Percentiles rank a stretch among this genome's conserved stretches.
Evolutionary conservation across 2,888 invertebrate genomes (phyloP).

Genomic region (Drosophila robusta): DNA sequence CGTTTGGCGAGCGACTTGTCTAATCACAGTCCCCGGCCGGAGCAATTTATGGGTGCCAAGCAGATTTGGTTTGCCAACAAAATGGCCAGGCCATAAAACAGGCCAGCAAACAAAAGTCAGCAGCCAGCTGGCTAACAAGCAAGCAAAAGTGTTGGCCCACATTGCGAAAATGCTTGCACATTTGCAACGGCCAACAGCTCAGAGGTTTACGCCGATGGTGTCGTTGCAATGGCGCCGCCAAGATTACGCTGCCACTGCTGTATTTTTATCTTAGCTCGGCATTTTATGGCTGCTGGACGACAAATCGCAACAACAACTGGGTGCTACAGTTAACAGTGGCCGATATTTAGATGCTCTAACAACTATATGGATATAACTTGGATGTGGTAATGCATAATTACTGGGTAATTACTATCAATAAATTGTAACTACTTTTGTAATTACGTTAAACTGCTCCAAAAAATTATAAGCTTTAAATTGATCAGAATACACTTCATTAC

Average conservation of each 20-base stretch:
- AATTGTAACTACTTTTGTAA: background rate
- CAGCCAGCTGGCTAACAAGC: conserved; percentile 63
- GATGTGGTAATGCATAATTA: background rate
- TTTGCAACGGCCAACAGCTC: conserved; percentile 38
- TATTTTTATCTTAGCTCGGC: conserved; percentile 70
- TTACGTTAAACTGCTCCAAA: background rate
- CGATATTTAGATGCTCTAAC: conserved; percentile 52
- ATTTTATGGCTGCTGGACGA: conserved; percentile 62
- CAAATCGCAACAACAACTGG: conserved; percentile 49
- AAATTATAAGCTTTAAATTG: too few species aligned
- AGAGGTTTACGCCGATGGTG: conserved; percentile 53
- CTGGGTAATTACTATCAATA: background rate
- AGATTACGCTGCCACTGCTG: conserved; percentile 62
- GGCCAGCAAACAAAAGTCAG: conserved; percentile 51
- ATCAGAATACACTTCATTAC: background rate
- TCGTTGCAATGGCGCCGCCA: conserved; percentile 65
- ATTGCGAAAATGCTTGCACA: conserved; percentile 45
- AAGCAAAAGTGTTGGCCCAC: conserved; percentile 71
- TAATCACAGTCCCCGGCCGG: conserved; percentile 61
- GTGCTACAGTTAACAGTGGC: background rate
- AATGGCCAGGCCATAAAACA: conserved; percentile 49
- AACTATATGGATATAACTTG: background rate
- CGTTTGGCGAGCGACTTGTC: conserved; percentile 61
- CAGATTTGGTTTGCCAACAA: conserved; percentile 57
- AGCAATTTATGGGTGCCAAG: conserved; percentile 65